A percentile compares a stretch with the other conserved stretches of the same genome.
phyloP scores from a whole-genome alignment of 2,113 vertebrate genomes.

The Notarius quadriscutis region DNA sequence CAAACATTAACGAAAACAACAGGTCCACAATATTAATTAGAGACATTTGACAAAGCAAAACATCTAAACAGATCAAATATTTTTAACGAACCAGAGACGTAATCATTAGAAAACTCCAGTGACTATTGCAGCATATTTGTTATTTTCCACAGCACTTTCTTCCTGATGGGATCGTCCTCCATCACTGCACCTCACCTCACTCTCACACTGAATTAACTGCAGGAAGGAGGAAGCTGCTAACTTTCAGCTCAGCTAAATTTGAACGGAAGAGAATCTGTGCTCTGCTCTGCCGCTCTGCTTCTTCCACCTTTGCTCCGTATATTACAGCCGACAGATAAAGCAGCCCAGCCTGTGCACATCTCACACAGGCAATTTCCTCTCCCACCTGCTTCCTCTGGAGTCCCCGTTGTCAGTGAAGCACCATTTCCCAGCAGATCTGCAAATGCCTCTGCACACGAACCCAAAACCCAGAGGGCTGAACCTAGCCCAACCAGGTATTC shows the following conservation, averaged over 20 bases:
- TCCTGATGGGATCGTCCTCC: constrained; percentile 48
- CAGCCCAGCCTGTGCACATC: constrained; percentile 41
- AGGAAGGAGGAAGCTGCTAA: constrained; percentile 47
- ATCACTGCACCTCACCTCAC: constrained; percentile 56
- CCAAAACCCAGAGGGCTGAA: background rate
- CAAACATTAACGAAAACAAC: background rate
- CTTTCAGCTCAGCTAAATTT: constrained; percentile 55
- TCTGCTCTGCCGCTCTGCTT: constrained; percentile 34
- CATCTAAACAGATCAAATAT: background rate
- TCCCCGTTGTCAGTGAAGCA: constrained; percentile 32
- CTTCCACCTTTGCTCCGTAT: constrained; percentile 39
- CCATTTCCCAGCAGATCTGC: background rate
- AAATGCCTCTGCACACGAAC: background rate
- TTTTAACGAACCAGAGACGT: background rate
- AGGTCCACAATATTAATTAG: background rate
- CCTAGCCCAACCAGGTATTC: background rate
- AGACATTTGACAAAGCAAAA: background rate
- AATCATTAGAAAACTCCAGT: constrained; percentile 30
- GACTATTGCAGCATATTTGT: constrained; percentile 48
- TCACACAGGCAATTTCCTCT: constrained; percentile 45
- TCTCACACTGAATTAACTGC: constrained; percentile 60
- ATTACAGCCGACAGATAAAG: constrained; percentile 51
- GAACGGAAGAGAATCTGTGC: constrained; percentile 50
- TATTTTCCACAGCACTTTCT: constrained; percentile 35
- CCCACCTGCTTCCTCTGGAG: constrained; percentile 46